These are phyloP conservation scores for Pollenia griseotomentosa DNA, from an alignment of 2,888 invertebrate species.

Conservation along the genomic window DNA sequence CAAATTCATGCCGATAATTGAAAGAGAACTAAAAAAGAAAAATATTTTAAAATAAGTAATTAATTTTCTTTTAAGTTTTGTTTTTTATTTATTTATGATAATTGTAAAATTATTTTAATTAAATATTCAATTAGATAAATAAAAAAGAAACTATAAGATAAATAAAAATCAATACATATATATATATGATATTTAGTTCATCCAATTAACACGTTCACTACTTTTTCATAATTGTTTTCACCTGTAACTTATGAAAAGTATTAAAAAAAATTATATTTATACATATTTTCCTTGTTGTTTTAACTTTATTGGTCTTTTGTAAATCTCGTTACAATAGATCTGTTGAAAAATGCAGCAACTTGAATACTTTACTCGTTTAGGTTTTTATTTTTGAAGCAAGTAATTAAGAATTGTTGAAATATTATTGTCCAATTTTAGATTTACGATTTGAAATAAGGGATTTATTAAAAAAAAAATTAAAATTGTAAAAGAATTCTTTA, in stretches of 20 bases:
- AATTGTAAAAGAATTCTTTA: too few relatives aligned
- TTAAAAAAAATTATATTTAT: slow-evolving; percentile 19
- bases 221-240: slow-evolving; percentile 75
- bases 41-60: slow-evolving; percentile 1
- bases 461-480: too few relatives aligned
- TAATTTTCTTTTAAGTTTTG: slow-evolving; percentile 3
- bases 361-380: background rate
- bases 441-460: too few relatives aligned
- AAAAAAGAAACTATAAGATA: slow-evolving; percentile 43
- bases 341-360: slow-evolving; percentile 13
- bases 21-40: background rate
- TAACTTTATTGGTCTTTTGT: background rate
- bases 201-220: slow-evolving; percentile 84
- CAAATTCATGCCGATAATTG: slow-evolving; percentile 40
- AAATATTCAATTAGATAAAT: slow-evolving; percentile 32
- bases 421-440: background rate
- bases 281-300: slow-evolving; percentile 6
- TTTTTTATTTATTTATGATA: slow-evolving; percentile 11
- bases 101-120: background rate
- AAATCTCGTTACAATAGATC: too few relatives aligned
- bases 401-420: background rate
- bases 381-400: background rate
- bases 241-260: slow-evolving; percentile 22
- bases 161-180: slow-evolving; percentile 63
- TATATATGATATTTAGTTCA: slow-evolving; percentile 84